These are phyloP conservation scores for Phrynosoma platyrhinos DNA, from an alignment of 2,113 vertebrate species.

Conservation along the genomic window DNA sequence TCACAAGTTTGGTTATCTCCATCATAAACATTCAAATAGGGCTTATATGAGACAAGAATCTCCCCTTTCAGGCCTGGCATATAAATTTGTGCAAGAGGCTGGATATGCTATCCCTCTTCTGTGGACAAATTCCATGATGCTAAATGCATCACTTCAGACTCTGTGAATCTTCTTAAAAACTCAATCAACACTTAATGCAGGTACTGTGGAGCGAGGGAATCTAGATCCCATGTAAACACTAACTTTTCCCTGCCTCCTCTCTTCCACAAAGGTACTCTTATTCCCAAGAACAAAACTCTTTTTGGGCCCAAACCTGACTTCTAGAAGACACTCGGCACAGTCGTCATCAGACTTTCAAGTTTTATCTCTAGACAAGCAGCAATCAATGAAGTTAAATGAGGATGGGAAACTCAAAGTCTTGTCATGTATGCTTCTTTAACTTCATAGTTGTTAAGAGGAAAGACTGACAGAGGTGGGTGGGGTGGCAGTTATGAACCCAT, in stretches of 20 bases:
- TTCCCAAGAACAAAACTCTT: background rate
- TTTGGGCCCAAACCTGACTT: background rate
- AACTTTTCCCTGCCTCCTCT: background rate
- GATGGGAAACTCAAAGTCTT: background rate
- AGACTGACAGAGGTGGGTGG: background rate
- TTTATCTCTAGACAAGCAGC: background rate
- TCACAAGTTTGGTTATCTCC: no score
- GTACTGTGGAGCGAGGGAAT: background rate
- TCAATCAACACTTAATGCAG: background rate
- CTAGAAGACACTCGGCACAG: background rate
- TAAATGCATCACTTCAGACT: background rate
- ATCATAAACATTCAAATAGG: no score
- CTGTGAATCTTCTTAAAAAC: background rate
- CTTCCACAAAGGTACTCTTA: background rate
- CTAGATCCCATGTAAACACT: background rate
- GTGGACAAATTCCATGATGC: background rate
- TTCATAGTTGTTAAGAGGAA: background rate
- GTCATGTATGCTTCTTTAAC: background rate
- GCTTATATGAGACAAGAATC: background rate
- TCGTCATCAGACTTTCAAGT: background rate
- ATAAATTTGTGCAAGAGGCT: background rate
- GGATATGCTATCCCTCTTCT: background rate
- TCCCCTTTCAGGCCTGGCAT: background rate
- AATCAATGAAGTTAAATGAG: background rate
- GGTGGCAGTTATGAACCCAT: background rate